phyloP scores from a whole-genome alignment of 2,888 invertebrate genomes.

The Argyresthia albistria region DNA sequence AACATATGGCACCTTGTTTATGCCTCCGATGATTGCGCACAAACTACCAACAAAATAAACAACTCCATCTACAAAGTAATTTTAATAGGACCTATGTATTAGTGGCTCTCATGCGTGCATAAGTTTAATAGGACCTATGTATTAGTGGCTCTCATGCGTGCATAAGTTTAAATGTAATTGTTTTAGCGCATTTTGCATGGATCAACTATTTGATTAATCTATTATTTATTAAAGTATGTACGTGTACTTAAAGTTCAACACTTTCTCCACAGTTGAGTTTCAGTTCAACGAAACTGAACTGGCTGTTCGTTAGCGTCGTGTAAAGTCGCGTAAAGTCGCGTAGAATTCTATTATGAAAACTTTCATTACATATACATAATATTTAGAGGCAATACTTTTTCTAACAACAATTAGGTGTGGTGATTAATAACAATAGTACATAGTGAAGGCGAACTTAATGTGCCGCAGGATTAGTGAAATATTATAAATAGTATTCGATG shows the following conservation, averaged over 20 bases:
- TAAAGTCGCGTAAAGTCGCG: slow-evolving; percentile 45
- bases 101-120: slow-evolving; percentile 46
- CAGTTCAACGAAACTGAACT: not conserved
- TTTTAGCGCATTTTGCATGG: not conserved
- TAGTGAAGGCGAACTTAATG: slow-evolving; percentile 42
- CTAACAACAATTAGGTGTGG: slow-evolving; percentile 65
- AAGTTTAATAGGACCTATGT: slow-evolving; percentile 22
- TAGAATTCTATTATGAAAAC: slow-evolving; percentile 47
- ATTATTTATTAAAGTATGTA: slow-evolving; percentile 1
- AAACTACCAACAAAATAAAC: slow-evolving; percentile 25
- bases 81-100: slow-evolving; percentile 18
- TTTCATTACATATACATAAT: slow-evolving; percentile 38
- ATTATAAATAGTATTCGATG: slow-evolving; percentile 40
- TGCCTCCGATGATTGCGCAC: slow-evolving; percentile 50
- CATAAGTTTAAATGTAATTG: slow-evolving; percentile 40
- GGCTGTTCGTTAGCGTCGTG: not conserved
- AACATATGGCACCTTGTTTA: slow-evolving; percentile 58
- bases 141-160: slow-evolving; percentile 44
- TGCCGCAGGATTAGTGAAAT: slow-evolving; percentile 32
- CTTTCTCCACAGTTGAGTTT: no score
- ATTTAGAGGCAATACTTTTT: slow-evolving; percentile 25
- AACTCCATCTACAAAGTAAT: slow-evolving; percentile 21
- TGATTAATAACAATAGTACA: slow-evolving; percentile 55
- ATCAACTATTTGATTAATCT: not conserved
- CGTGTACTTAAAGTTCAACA: not conserved